phyloP scores from a whole-genome alignment of 1,140 invertebrate genomes.

The Pseudomyrmex gracilis region DNA sequence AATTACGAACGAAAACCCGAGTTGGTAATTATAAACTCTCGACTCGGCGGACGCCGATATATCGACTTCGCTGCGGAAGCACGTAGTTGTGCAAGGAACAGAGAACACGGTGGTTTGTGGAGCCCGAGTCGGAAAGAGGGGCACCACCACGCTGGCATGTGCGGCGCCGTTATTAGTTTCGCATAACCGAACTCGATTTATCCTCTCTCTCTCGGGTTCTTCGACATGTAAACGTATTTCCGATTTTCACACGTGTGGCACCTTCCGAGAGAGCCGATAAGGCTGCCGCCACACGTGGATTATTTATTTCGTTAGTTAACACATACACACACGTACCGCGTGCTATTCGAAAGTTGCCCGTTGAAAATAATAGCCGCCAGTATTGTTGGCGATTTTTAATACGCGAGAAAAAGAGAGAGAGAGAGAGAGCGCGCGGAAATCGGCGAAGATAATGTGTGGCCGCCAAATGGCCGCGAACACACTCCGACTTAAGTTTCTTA shows the following conservation, averaged over 20 bases:
- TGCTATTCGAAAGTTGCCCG: constrained; percentile 1
- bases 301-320: neutral
- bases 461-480: too few species aligned
- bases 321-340: neutral
- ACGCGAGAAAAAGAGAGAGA: too few species aligned
- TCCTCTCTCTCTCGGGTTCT: constrained; percentile 36
- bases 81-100: constrained; percentile 38
- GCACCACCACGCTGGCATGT: constrained; percentile 20
- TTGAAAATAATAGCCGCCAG: neutral
- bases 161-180: constrained; percentile 54
- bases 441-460: too few species aligned
- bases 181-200: constrained; percentile 53
- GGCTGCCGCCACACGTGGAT: neutral
- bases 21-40: constrained; percentile 13
- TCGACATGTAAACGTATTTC: constrained; percentile 34
- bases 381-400: too few species aligned
- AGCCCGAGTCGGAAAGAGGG: neutral
- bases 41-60: neutral
- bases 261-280: neutral
- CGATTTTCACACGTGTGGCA: constrained; percentile 38
- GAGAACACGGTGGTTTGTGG: neutral
- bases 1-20: constrained; percentile 1
- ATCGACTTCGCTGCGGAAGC: constrained; percentile 30
- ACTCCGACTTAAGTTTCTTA: too few species aligned
- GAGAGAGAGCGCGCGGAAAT: too few species aligned